Evolutionary conservation across 2,113 vertebrate species (phyloP).

Genomic region (Colinus virginianus): DNA sequence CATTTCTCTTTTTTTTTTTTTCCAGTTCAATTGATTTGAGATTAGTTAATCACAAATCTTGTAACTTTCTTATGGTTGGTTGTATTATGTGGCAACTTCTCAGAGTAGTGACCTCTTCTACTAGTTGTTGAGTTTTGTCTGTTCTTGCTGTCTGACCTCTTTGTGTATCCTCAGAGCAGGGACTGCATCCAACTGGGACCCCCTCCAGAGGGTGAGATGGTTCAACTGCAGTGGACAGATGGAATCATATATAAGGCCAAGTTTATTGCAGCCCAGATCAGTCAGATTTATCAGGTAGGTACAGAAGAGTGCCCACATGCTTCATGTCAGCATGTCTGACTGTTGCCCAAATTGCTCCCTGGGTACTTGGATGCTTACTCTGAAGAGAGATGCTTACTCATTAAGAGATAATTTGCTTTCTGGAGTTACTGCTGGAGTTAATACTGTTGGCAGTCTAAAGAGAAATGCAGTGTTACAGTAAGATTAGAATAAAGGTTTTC

Average conservation of each 20-base stretch:
- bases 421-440: neutral
- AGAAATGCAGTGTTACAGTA: neutral
- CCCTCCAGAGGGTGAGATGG: slow-evolving; percentile 85
- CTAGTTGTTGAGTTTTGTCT: neutral
- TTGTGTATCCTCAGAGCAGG: slow-evolving; percentile 82
- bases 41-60: neutral
- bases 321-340: rapidly evolving
- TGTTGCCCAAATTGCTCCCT: rapidly evolving
- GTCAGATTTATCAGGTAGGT: slow-evolving; percentile 90
- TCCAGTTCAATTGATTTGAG: neutral
- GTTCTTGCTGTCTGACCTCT: neutral
- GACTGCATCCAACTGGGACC: slow-evolving; percentile 88
- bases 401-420: neutral
- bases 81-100: rapidly evolving
- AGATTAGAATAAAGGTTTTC: neutral
- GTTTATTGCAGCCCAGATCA: slow-evolving; percentile 86
- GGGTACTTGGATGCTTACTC: neutral
- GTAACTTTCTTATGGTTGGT: neutral
- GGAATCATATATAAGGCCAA: slow-evolving; percentile 87
- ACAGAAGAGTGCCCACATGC: rapidly evolving
- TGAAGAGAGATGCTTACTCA: neutral
- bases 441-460: neutral
- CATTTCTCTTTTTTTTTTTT: neutral
- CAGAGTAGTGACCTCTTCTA: neutral
- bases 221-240: slow-evolving; percentile 85